Conservation (phyloP, 2,888 invertebrate species). For the Acleris sparsana region DNA sequence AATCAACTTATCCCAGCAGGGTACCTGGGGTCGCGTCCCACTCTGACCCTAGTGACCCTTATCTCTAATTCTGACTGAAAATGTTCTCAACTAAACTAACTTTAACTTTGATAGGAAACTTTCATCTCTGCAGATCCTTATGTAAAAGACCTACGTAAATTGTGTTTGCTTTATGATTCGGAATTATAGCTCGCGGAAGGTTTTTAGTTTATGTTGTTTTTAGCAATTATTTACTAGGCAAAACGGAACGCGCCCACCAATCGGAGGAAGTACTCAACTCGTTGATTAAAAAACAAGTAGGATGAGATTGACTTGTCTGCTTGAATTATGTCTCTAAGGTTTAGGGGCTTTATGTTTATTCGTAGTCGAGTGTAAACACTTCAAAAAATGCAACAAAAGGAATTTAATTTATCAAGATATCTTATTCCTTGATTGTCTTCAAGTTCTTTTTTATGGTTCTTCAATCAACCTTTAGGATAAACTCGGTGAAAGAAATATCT, state of each 20-base stretch:
- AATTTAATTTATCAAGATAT: too few species aligned
- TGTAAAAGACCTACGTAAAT: conserved; percentile 1
- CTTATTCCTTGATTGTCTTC: too few species aligned
- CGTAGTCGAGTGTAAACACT: too few species aligned
- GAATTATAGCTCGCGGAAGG: too few species aligned
- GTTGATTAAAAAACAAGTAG: conserved; percentile 23
- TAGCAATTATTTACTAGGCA: too few species aligned
- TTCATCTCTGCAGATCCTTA: background rate
- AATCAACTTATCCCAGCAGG: too few species aligned
- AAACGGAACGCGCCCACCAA: background rate
- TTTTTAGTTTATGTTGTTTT: too few species aligned
- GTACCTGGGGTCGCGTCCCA: background rate
- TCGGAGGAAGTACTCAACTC: conserved; percentile 4
- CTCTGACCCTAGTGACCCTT: conserved; percentile 2
- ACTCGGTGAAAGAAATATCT: too few species aligned
- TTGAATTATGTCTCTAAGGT: background rate
- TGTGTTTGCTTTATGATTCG: background rate
- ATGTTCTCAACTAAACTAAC: conserved; percentile 7
- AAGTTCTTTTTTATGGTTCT: too few species aligned
- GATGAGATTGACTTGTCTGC: background rate
- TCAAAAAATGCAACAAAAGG: too few species aligned
- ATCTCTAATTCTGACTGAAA: conserved; percentile 20
- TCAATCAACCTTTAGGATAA: too few species aligned
- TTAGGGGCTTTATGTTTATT: too few species aligned
- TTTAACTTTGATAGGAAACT: conserved; percentile 14